Evolutionary conservation across 2,113 vertebrate genomes (phyloP).

Genomic region (Mirza zaza): DNA sequence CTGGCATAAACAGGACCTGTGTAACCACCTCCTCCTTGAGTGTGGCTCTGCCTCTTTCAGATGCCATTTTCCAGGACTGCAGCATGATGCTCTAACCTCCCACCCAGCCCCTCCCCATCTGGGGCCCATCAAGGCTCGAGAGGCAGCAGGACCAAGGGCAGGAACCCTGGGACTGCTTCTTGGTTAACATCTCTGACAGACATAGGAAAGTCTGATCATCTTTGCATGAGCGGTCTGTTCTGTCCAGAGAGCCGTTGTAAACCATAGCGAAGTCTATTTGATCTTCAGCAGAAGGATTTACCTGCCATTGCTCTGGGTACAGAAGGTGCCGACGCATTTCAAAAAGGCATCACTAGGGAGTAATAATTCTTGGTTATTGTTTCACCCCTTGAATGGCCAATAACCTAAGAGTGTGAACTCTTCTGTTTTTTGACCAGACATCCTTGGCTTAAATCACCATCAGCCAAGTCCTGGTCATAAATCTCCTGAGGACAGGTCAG

Average conservation of each 20-base stretch:
- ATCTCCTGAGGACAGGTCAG: slow-evolving; percentile 43
- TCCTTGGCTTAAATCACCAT: slow-evolving; percentile 49
- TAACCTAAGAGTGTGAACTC: slow-evolving; percentile 5
- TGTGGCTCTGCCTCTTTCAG: background rate
- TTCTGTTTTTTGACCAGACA: background rate
- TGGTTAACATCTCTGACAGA: background rate
- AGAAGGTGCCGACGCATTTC: background rate
- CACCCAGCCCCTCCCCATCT: background rate
- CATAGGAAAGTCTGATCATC: background rate
- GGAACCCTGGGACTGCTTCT: background rate
- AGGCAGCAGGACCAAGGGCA: background rate
- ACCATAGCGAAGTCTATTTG: background rate
- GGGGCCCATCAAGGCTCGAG: background rate
- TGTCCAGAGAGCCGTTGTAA: background rate
- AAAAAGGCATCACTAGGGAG: background rate
- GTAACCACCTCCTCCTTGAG: background rate
- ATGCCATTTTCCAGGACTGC: background rate
- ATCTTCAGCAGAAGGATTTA: background rate
- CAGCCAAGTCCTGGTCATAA: background rate
- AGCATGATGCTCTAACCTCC: background rate
- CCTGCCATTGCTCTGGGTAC: background rate
- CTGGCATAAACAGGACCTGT: background rate
- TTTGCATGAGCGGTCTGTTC: background rate
- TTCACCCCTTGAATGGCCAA: slow-evolving; percentile 18
- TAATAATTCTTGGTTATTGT: slow-evolving; percentile 18